Evolutionary conservation across 2,888 invertebrate species (phyloP).

Genomic region (Ethmia dodecea): DNA sequence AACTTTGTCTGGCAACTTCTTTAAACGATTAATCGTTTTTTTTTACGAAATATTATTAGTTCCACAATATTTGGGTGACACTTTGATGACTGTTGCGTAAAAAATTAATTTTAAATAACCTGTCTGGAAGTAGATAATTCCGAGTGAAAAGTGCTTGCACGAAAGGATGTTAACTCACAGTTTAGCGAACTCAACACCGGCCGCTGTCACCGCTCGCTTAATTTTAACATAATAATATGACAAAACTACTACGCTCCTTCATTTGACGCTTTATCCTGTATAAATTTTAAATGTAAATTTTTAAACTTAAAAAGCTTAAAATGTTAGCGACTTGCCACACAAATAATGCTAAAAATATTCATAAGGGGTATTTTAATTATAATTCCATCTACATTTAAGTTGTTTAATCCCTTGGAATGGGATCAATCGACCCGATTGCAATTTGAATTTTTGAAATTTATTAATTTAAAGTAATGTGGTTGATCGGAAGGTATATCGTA

Average conservation of each 20-base stretch:
- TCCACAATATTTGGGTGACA: too few relatives aligned
- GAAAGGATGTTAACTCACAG: too few relatives aligned
- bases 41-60: too few relatives aligned
- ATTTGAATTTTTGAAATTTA: conserved; percentile 37
- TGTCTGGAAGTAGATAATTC: too few relatives aligned
- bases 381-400: conserved; percentile 41
- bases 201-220: conserved; percentile 1
- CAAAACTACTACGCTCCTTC: conserved; percentile 7
- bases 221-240: conserved; percentile 9
- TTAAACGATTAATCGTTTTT: too few relatives aligned
- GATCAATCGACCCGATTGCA: conserved; percentile 30
- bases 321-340: conserved; percentile 24
- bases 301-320: conserved; percentile 15
- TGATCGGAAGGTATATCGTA: conserved; percentile 30
- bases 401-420: conserved; percentile 43
- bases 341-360: conserved; percentile 37
- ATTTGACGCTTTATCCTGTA: conserved; percentile 4
- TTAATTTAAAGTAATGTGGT: conserved; percentile 28
- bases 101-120: too few relatives aligned
- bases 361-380: conserved; percentile 58
- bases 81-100: too few relatives aligned
- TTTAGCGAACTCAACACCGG: too few relatives aligned
- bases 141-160: too few relatives aligned
- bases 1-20: too few relatives aligned
- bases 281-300: conserved; percentile 18